Base-by-base conservation (phyloP, 2,888 invertebrate genomes). In the Hololepta plana region DNA sequence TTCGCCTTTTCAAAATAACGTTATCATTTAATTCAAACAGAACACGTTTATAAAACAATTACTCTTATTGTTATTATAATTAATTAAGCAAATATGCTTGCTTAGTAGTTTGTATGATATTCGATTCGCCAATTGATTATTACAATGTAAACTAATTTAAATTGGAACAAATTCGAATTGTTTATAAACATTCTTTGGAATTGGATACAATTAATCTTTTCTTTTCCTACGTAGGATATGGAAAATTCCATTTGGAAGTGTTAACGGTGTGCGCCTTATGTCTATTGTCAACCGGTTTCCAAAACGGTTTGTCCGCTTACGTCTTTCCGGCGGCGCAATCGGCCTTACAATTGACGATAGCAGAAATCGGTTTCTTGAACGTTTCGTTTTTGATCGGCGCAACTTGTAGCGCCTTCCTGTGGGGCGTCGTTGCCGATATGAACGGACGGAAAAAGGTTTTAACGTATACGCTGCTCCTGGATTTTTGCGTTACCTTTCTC, bases 351-450 rank as follows among this genome's bases (percentile, higher is more conserved):
- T 57, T 79, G 6, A 59, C 64, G 6, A 72, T 74, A 0, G 60
- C 63, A 30, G 64, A 74, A 42, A 65, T 74, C 32, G 77, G 79
- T 2, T 57, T 69, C 19, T 60, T 79, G 29, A 79, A 75, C 42
- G 71, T 75, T 41, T 64, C 69, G 1, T 76, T 79, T 36, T 66
- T 80, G 55, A 55, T 71, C 25, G 79, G 75, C 35, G 70, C 75
- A 16, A 70, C 72, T 14, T 39, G 72, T 12, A 81, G 81, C 26
- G 74, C 80, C 0, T 74, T 76, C 52, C 52, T 80, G 27, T 80
- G 84, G 80, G 84, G 85, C 20, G 65, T 72, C 35, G 47, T 81
- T 33, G 77, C 81, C 0, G 85, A 87, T 50, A 68, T 70, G 24
- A 47, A 64, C 31, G 85, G 85, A 0, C 62, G 85, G 3, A 60